A percentile compares a stretch with the other conserved stretches of the same genome.
phyloP scores from a whole-genome alignment of 2,797 vertebrate genomes.

The Sebastiscus tertius region DNA sequence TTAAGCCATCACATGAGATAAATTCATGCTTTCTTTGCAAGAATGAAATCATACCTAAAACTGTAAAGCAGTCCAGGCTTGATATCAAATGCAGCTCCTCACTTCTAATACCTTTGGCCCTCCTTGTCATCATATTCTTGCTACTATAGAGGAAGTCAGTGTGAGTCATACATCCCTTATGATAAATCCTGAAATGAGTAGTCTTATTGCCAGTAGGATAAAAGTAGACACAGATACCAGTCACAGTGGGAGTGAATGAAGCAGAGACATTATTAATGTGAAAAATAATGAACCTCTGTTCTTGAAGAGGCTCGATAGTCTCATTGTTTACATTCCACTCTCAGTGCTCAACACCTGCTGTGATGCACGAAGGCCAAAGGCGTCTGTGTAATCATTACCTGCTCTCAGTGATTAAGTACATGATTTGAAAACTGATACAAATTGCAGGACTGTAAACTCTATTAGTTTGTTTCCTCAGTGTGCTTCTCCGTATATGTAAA shows the following conservation, averaged over 20 bases:
- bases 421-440: neutral
- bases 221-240: neutral
- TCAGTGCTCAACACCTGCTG: neutral
- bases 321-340: neutral
- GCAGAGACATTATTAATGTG: neutral
- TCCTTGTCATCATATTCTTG: neutral
- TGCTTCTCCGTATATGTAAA: neutral
- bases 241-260: neutral
- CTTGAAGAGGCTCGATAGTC: neutral
- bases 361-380: neutral
- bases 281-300: neutral
- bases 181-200: neutral
- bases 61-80: neutral
- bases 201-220: neutral
- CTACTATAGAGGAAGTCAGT: neutral
- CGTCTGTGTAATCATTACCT: neutral
- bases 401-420: neutral
- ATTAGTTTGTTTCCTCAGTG: neutral
- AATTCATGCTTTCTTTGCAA: neutral
- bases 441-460: neutral
- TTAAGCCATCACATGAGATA: neutral
- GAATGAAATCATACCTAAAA: neutral
- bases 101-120: neutral
- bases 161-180: neutral
- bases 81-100: neutral